Evolutionary conservation across 2,888 invertebrate species (phyloP).

Genomic region (Cabera pusaria): DNA sequence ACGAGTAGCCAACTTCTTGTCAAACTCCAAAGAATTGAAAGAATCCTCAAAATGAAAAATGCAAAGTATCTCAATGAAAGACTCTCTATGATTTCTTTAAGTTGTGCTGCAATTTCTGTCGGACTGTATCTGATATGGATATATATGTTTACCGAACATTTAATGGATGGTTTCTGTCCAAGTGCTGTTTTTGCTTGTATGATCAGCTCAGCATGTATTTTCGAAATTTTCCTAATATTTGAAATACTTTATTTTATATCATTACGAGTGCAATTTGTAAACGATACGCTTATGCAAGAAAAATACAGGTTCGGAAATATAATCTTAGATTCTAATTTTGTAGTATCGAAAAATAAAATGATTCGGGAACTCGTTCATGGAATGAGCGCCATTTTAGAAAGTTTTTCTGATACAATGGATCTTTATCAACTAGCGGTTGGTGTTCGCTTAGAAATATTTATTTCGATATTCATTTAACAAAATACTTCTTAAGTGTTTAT

Average conservation of each 20-base stretch:
- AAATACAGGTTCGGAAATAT: conserved; percentile 2
- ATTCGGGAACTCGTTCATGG: conserved; percentile 36
- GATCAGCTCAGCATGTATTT: conserved; percentile 34
- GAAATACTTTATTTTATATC: conserved; percentile 42
- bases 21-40: conserved; percentile 59
- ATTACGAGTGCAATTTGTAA: conserved; percentile 44
- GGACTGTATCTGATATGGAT: conserved; percentile 27
- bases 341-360: conserved; percentile 11
- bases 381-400: conserved; percentile 44
- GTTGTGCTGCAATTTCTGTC: conserved; percentile 12
- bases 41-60: conserved; percentile 42
- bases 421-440: conserved; percentile 53
- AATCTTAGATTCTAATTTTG: too few species aligned
- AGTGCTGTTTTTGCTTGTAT: conserved; percentile 32
- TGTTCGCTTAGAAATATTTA: too few species aligned
- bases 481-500: neutral
- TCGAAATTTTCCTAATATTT: conserved; percentile 42
- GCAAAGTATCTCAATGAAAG: conserved; percentile 37
- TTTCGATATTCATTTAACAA: too few species aligned
- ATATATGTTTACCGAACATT: conserved; percentile 33
- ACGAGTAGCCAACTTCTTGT: conserved; percentile 51
- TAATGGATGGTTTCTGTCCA: conserved; percentile 37
- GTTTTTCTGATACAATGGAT: conserved; percentile 45
- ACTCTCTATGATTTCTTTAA: conserved; percentile 25
- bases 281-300: conserved; percentile 37